Conservation (phyloP, 2,797 vertebrate species). For the Mormyrus hasselquistii region DNA sequence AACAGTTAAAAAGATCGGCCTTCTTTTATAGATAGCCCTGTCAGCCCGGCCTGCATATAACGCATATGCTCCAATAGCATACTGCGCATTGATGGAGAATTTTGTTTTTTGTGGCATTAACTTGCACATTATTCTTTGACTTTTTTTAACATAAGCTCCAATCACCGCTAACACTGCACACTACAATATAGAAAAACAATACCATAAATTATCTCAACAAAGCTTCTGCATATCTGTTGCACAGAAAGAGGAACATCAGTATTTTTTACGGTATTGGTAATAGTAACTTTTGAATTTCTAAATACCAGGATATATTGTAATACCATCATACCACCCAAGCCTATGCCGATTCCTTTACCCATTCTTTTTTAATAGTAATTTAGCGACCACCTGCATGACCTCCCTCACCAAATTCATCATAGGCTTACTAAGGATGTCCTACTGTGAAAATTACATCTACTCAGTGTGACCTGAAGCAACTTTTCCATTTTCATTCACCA, state of each 20-base stretch:
- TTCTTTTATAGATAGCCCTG: neutral
- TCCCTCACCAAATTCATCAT: neutral
- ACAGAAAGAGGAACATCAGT: neutral
- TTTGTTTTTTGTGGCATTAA: neutral
- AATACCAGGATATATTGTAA: neutral
- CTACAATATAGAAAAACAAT: neutral
- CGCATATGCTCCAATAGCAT: neutral
- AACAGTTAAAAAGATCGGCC: neutral
- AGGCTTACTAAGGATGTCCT: neutral
- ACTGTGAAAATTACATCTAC: neutral
- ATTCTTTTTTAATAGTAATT: neutral
- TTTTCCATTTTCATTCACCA: neutral
- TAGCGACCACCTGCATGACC: neutral
- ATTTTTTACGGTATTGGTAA: neutral
- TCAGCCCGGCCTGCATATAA: neutral
- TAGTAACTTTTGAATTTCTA: neutral
- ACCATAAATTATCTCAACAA: neutral
- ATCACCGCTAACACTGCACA: neutral
- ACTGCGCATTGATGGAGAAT: neutral
- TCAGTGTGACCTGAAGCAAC: neutral
- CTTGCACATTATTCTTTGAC: neutral
- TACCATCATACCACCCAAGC: neutral
- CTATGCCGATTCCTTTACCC: neutral
- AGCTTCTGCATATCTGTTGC: neutral
- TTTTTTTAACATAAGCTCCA: neutral